Base-by-base conservation (phyloP, 2,797 vertebrate genomes). In the Anisognathus igniventris region DNA sequence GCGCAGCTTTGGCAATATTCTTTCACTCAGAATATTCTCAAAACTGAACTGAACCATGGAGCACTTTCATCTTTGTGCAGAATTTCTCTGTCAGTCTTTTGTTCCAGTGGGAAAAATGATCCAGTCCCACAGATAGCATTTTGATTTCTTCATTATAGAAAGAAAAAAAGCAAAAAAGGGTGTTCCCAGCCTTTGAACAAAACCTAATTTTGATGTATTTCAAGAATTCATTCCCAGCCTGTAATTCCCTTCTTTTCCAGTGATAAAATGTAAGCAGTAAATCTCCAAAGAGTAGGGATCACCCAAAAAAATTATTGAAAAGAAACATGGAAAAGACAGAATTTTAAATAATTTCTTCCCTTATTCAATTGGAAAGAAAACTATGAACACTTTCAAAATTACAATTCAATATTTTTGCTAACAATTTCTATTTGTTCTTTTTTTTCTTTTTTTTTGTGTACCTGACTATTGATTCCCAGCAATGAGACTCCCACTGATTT, bases 161-260 rank as follows among this genome's bases (percentile, higher is more conserved):
- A 58, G 3, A 66, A 73, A 51, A 73, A 6, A 21, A 53, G 31
- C 0, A 45, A 73, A 66, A 40, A 65, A 28, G 24, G 14, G 1
- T 2, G 1, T 25, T 91, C 64, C 12, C 12, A 54, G 6, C 3
- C 30, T 81, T 84, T 42, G 68, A 42, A 31, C 2, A 4, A 13
- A 33, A 54, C 7, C 1, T 27, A 1, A 9, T 30, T 86, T 85
- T 37, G 9, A 1, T 12, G 12, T 7, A 2, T 48, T 33, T 4
- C 0, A 0, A 1, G 35, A 23, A n/a, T 42, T 61, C 0, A 3
- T 68, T 66, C 31, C 19, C 27, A 68, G 5, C 6, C 20, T 11
- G 1, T 10, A 21, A 24, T 10, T 56, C 11, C 2, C 7, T 67
- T 67, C 18, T 77, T 77, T 81, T 27, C 20, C 44, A 58, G 9